Conservation (phyloP, 2,113 vertebrate genomes). For the Erythrocercus mccallii region DNA sequence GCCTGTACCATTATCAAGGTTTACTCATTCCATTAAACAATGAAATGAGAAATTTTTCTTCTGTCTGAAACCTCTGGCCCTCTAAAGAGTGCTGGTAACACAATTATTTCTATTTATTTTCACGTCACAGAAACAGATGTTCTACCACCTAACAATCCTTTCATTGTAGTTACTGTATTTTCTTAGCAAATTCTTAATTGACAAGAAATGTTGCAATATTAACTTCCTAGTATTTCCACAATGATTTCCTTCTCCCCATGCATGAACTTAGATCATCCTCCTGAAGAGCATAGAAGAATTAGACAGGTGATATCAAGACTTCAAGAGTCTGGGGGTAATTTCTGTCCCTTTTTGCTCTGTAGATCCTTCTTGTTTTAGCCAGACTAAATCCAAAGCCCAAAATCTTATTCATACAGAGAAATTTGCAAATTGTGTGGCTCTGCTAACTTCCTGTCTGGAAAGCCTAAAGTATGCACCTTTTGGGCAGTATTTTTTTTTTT, state of each 20-base stretch:
- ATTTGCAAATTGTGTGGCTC: neutral
- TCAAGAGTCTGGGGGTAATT: neutral
- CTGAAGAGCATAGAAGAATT: neutral
- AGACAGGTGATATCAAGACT: neutral
- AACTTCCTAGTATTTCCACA: neutral
- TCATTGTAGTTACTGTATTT: neutral
- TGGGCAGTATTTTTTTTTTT: neutral
- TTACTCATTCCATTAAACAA: neutral
- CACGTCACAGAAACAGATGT: neutral
- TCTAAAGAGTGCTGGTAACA: neutral
- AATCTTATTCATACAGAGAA: neutral
- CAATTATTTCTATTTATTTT: neutral
- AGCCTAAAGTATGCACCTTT: neutral
- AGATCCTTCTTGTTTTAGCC: neutral
- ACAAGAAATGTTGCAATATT: neutral
- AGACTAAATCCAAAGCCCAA: neutral
- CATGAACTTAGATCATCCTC: neutral
- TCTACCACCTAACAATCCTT: neutral
- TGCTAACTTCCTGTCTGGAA: neutral
- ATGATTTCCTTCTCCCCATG: neutral
- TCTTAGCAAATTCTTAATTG: neutral
- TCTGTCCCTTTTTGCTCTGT: neutral
- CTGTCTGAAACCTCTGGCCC: neutral
- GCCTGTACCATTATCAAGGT: neutral
- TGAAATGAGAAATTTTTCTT: neutral